Evolutionary conservation across 2,888 invertebrate genomes (phyloP).

Genomic region (Euplagia quadripunctaria): DNA sequence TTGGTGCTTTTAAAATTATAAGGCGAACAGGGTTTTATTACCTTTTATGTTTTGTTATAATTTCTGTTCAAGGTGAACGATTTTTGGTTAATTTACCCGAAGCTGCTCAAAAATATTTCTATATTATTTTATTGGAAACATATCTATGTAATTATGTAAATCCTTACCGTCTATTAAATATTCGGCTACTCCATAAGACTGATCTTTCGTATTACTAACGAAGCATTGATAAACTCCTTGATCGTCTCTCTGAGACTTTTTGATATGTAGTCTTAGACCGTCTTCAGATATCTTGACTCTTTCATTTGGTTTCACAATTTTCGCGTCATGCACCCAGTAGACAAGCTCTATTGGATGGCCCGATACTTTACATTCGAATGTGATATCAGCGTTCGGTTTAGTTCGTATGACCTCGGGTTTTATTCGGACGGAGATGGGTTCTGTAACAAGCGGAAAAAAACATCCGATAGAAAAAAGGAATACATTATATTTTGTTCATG

Average conservation of each 20-base stretch:
- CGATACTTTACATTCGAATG: constrained; percentile 94
- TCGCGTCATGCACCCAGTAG: constrained; percentile 94
- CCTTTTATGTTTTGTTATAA: constrained; percentile 5
- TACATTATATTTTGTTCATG: constrained; percentile 28
- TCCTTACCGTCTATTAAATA: constrained; percentile 92
- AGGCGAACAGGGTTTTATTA: constrained; percentile 10
- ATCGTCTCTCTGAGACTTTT: constrained; percentile 92
- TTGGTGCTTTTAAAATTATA: constrained; percentile 48
- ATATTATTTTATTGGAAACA: neutral
- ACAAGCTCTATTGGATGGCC: constrained; percentile 95
- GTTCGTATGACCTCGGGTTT: constrained; percentile 93
- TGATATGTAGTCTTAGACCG: constrained; percentile 87
- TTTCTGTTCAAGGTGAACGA: neutral
- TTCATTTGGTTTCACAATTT: constrained; percentile 87
- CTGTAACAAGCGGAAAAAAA: constrained; percentile 74
- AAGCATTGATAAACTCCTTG: constrained; percentile 97
- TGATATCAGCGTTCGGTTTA: constrained; percentile 94
- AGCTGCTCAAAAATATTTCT: neutral
- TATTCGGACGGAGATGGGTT: constrained; percentile 93
- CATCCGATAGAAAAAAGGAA: constrained; percentile 27
- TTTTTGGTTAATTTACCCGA: neutral
- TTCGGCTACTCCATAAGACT: constrained; percentile 94
- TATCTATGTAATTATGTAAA: neutral
- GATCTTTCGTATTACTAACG: constrained; percentile 94
- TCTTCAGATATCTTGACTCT: constrained; percentile 86